Evolutionary conservation across 2,888 invertebrate species (phyloP), one percentile per base, ranked within the genome.

Genomic region (Molanna angustata): DNA sequence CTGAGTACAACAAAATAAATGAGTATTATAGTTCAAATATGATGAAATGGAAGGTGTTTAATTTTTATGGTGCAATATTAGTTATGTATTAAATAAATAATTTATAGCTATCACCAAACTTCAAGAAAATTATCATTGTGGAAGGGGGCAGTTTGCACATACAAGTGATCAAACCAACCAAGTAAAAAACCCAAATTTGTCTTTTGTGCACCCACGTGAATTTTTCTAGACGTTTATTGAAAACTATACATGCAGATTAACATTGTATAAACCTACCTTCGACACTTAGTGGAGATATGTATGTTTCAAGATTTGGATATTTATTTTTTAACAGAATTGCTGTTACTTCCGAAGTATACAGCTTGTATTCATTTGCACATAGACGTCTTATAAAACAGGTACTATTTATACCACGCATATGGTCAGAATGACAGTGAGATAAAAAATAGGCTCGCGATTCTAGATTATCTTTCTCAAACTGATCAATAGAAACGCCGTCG

Each of bases 341-440:
- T 1, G 64, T 64, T 31, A 65, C 58, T 50, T 52, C 49, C 7
- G 58, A 58, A 21, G 49, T 39, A 27, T 52, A 52, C 31, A 57
- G 32, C 43, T 39, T 37, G 3, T 21, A 41, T 32, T 32, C 19
- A 21, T 57, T 54, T 18, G 45, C 39, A 22, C 55, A 43, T 37
- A 74, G 62, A 33, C 59, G 49, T 11, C 62, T 33, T 57, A 69
- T 67, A 62, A 78, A 74, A 20, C 18, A 32, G 4, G 43, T 2
- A 13, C 52, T n/a, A 21, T 54, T 16, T n/a, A 82, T 63, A 13
- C 81, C 81, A 6, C 54, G 11, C 74, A 76, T 80, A 60, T 82
- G 82, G 66, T 82, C 82, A 0, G 58, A 49, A 62, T 82, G 82
- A 61, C 76, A 79, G 64, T 82, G 82, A 4, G 80, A 79, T 21